A percentile compares a stretch with the other conserved stretches of the same genome.
Conservation (phyloP, 2,113 vertebrate genomes). For the Rhinolophus ferrumequinum region DNA sequence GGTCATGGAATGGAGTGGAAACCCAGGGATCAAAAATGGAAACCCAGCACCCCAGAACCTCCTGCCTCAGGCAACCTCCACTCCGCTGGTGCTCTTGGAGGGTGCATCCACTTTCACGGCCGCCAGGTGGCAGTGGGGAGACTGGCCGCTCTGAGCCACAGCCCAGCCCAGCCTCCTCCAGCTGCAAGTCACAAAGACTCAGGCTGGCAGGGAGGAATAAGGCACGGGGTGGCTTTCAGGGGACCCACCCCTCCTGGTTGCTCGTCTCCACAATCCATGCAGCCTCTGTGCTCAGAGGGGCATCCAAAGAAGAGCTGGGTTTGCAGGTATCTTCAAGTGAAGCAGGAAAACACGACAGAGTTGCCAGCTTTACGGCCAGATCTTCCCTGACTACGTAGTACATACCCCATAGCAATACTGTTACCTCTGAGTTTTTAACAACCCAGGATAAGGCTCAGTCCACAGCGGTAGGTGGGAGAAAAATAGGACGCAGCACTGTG, state of each 20-base stretch:
- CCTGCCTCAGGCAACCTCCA: too few species aligned
- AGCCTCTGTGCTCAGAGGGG: neutral
- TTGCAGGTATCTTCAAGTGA: neutral
- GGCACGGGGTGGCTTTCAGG: neutral
- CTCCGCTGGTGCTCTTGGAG: accelerated
- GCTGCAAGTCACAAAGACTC: slow-evolving; percentile 63
- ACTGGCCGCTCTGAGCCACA: neutral
- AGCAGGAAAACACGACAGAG: neutral
- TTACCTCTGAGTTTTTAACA: neutral
- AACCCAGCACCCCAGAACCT: neutral
- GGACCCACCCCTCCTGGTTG: neutral
- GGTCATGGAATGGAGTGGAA: neutral
- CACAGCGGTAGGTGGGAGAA: neutral
- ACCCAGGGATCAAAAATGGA: accelerated
- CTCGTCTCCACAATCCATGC: neutral
- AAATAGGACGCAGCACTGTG: neutral
- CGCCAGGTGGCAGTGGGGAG: slow-evolving; percentile 70
- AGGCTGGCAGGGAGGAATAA: neutral
- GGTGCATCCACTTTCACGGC: neutral
- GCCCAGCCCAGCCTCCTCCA: neutral
- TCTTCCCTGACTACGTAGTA: neutral
- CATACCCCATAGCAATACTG: neutral
- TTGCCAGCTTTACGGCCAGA: too few species aligned
- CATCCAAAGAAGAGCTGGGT: neutral
- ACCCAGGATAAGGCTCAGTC: neutral